These are phyloP conservation scores for Cryptocephalus moraei DNA, from an alignment of 2,888 invertebrate species.

Conservation along the genomic window DNA sequence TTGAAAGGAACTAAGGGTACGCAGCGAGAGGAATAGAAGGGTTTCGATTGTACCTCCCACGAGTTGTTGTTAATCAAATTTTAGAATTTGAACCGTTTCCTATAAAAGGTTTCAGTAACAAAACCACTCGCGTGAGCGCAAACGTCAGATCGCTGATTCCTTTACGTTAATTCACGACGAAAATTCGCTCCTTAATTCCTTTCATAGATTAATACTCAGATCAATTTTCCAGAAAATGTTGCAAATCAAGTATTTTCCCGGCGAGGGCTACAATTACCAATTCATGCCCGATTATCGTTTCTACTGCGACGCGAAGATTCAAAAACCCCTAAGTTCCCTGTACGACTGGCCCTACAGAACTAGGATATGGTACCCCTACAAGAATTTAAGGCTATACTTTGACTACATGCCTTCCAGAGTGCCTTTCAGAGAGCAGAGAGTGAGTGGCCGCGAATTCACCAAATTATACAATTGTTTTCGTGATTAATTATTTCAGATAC, in stretches of 20 bases:
- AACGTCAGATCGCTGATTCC: no score
- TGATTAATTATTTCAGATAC: conserved; percentile 8
- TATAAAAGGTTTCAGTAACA: no score
- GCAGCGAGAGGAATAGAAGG: no score
- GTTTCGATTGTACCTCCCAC: no score
- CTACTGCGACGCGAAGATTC: conserved; percentile 22
- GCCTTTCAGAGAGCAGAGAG: conserved; percentile 20
- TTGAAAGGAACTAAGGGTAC: no score
- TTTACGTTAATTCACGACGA: no score
- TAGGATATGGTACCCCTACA: conserved; percentile 21
- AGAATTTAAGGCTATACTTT: conserved; percentile 16
- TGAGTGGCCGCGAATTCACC: conserved; percentile 9
- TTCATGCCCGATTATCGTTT: conserved; percentile 22
- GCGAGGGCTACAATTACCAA: conserved; percentile 21
- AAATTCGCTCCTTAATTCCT: not conserved
- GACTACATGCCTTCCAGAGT: conserved; percentile 19
- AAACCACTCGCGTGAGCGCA: no score
- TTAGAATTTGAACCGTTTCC: no score
- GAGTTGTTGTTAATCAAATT: no score
- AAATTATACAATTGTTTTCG: not conserved
- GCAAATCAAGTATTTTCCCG: conserved; percentile 21
- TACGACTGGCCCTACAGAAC: conserved; percentile 20
- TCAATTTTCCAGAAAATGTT: conserved; percentile 13
- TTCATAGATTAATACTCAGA: conserved; percentile 1
- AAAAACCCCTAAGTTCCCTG: conserved; percentile 17